Base-by-base conservation (phyloP, 2,113 vertebrate genomes). In the Pluvianellus socialis region DNA sequence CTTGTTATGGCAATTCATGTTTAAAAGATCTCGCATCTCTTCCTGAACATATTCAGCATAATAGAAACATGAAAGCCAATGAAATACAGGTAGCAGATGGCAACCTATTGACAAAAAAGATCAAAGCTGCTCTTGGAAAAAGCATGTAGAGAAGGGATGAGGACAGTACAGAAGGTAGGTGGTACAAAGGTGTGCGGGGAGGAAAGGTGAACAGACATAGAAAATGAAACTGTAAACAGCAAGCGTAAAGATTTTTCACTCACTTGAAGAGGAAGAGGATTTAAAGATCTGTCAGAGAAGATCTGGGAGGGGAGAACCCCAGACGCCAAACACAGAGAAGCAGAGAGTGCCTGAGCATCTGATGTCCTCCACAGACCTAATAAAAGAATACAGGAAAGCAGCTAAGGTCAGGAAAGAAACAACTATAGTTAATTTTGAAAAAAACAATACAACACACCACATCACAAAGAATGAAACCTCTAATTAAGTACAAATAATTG, bases 181-280 rank as follows among this genome's bases (percentile, higher is more conserved):
- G n/a, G 38, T 52, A 89, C 40, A 76, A 40, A 86, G 63, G 58
- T 9, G 9, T 9, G 7, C 5, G 21, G 20, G 11, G 42, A 61
- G 24, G 42, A 85, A 88, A 86, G 55, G 26, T 50, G 47, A 92
- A 92, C 24, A 73, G 66, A 91, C 19, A 2, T 1, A 90, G 32
- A 88, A 91, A 93, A 94, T 33, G 32, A 82, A 95, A 75, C 45
- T 67, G 58, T 21, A 86, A 92, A 94, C 12, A 90, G 50, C 42
- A 80, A 85, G 28, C 3, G 33, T 22, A 92, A 89, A 79, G 84
- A 50, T 55, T 90, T 95, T 92, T 85, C 82, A 95, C 95, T 96
- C 96, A 97, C 94, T 83, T 96, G 77, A 86, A 96, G 55, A 88
- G 55, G 74, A 94, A 94, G 56, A 94, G 20, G 73, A 88, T 92